These are phyloP conservation scores for Tholera decimalis DNA, from an alignment of 2,888 invertebrate genomes.

Conservation along the genomic window DNA sequence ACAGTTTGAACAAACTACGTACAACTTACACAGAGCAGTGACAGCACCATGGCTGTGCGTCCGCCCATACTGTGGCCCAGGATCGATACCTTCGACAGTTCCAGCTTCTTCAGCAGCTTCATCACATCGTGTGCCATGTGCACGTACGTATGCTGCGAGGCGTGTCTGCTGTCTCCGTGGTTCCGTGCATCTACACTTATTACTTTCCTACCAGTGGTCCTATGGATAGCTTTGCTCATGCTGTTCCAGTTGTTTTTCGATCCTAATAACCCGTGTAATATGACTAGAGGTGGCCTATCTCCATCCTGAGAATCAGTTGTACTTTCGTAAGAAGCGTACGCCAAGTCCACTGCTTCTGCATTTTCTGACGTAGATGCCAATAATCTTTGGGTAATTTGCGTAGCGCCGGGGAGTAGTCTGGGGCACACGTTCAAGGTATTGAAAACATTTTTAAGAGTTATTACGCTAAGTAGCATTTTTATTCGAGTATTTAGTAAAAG, in stretches of 20 bases:
- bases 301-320: slow-evolving; percentile 76
- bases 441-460: slow-evolving; percentile 69
- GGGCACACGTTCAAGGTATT: slow-evolving; percentile 61
- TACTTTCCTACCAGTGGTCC: slow-evolving; percentile 93
- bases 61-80: slow-evolving; percentile 99
- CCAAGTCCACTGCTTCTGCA: slow-evolving; percentile 92
- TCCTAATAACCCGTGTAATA: slow-evolving; percentile 98
- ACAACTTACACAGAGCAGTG: slow-evolving; percentile 92
- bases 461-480: slow-evolving; percentile 77
- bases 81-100: slow-evolving; percentile 92
- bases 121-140: slow-evolving; percentile 93
- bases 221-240: slow-evolving; percentile 94
- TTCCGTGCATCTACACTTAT: slow-evolving; percentile 97
- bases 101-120: slow-evolving; percentile 92
- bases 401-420: slow-evolving; percentile 64
- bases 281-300: slow-evolving; percentile 93
- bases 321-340: slow-evolving; percentile 93
- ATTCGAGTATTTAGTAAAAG: slow-evolving; percentile 29
- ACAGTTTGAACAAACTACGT: slow-evolving; percentile 69
- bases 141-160: slow-evolving; percentile 94
- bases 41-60: slow-evolving; percentile 96
- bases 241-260: slow-evolving; percentile 98
- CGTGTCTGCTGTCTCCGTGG: slow-evolving; percentile 98
- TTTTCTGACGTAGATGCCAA: slow-evolving; percentile 74
- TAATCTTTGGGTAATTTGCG: slow-evolving; percentile 64